Evolutionary conservation across 1,140 invertebrate genomes (phyloP), one percentile per base, ranked within the genome.

Genomic region (Drosophila novamexicana): DNA sequence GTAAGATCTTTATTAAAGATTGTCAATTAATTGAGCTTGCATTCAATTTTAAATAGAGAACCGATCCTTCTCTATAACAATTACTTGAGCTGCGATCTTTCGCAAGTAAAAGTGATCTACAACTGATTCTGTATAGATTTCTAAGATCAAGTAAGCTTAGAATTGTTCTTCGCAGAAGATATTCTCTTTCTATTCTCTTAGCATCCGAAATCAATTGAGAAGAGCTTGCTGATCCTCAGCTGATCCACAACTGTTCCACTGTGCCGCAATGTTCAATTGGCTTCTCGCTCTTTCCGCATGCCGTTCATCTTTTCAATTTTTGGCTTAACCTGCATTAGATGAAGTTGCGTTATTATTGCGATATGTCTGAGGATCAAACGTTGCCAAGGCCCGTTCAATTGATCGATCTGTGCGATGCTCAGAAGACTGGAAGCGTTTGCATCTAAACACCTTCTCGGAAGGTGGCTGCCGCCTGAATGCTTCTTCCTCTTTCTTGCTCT

Each of bases 391-490:
- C 65, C 70, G 52, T 45, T 77, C 73, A 77, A 81, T 81, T 63
- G 69, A 72, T 74, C 68, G 58, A 58, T 59, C 58, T 45, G 42
- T 61, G 29, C 18, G 39, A 54, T 18, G 22, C 56, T 8, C 45
- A 62, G 59, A 79, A 89, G 50, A 89, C 81, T 90, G 84, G 71
- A 89, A 89, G 84, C 78, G 85, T 89, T 89, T 72, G 64, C 45
- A 73, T 45, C 50, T 70, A 74, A 69, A 89, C 84, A 89, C 85
- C 81, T 84, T 89, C 85, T 80, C 56, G 75, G 85, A 89, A 77
- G 45, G 57, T 37, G 52, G n/a, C 18, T 12, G 8, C 9, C 18
- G 7, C 7, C 52, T 10, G 32, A 10, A 34, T 14, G 2, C n/a
- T 29, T 34, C 32, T 29, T 14, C 14, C 50, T n/a, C 29, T 12